Conservation (phyloP, 2,888 invertebrate genomes). For the Cyclophora punctaria region DNA sequence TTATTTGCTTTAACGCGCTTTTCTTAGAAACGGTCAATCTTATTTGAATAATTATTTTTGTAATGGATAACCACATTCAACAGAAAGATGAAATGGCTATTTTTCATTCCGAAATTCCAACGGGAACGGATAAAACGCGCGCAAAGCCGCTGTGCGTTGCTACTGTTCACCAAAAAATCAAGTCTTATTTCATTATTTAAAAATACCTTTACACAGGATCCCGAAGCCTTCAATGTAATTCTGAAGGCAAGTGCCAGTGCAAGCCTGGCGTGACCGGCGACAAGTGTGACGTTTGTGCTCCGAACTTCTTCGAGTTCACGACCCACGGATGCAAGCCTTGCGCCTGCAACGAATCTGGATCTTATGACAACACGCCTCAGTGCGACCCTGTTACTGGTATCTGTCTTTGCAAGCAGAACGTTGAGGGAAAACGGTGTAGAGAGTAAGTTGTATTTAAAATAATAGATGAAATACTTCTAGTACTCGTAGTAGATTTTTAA, state of each 20-base stretch:
- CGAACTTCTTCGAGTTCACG: slow-evolving; percentile 94
- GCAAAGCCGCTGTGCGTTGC: too few relatives aligned
- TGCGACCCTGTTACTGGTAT: slow-evolving; percentile 89
- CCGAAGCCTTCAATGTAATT: slow-evolving; percentile 91
- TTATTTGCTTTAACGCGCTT: too few relatives aligned
- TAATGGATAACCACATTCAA: too few relatives aligned
- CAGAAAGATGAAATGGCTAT: too few relatives aligned
- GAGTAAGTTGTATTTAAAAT: slow-evolving; percentile 73
- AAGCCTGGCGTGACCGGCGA: slow-evolving; percentile 97
- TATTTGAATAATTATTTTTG: too few relatives aligned
- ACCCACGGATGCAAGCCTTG: slow-evolving; percentile 93
- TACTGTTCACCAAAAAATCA: too few relatives aligned
- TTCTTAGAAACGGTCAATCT: too few relatives aligned
- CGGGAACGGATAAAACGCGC: too few relatives aligned
- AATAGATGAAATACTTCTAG: too few relatives aligned
- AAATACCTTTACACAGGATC: slow-evolving; percentile 77
- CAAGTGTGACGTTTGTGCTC: slow-evolving; percentile 89
- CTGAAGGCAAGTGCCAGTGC: slow-evolving; percentile 94
- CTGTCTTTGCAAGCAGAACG: slow-evolving; percentile 92
- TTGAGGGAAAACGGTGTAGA: slow-evolving; percentile 95
- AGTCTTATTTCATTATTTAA: not conserved
- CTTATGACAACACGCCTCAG: slow-evolving; percentile 84
- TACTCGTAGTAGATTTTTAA: too few relatives aligned
- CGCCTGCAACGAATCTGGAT: slow-evolving; percentile 90
- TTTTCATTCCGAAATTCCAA: too few relatives aligned